Evolutionary conservation across 2,888 invertebrate genomes (phyloP), one percentile per base, ranked within the genome.

Genomic region (Caenorhabditis parvicauda): DNA sequence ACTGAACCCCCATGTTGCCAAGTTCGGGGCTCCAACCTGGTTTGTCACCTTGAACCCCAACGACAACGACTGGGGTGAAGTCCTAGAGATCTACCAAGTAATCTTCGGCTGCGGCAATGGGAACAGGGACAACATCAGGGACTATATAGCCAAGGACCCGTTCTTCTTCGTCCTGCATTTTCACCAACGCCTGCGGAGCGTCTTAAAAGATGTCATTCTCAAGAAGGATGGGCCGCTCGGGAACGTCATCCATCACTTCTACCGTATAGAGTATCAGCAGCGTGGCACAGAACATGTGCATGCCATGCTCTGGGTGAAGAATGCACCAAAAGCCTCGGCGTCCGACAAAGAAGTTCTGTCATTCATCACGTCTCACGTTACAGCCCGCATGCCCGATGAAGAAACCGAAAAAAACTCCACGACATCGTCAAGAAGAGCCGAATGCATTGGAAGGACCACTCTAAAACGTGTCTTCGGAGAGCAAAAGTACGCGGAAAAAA

Each of bases 41-140:
- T 59, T 54, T 32, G 6, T 41, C 14, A 59, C 59, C 1, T 22
- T 59, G 21, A 54, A 54, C 12, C 59, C 59, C 1, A 53, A 52
- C 22, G 39, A 47, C 19, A 29, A 25, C 7, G 12, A 39, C 2
- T 59, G 59, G 54, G 27, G n/a, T 2, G 50, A 59, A n/a, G 32
- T 54, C 1, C 21, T 41, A 12, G 12, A 7, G 0, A 6, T 45
- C 2, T 59, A 53, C 22, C 1, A 17, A 19, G 37, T 27, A 39
- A 29, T 39, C 2, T 24, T 12, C 2, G 49, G 49, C 7, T 9
- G 17, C 5, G 4, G 3, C 3, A 21, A 32, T 3, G 19, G 41
- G 9, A 21, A 32, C 29, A 28, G 19, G 9, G 19, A 42, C 17
- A 43, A 12, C n/a, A 43, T 38, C n/a, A 27, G 35, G 2, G 38